Evolutionary conservation across 2,797 vertebrate species (phyloP).

Genomic region (Intellagama lesueurii): DNA sequence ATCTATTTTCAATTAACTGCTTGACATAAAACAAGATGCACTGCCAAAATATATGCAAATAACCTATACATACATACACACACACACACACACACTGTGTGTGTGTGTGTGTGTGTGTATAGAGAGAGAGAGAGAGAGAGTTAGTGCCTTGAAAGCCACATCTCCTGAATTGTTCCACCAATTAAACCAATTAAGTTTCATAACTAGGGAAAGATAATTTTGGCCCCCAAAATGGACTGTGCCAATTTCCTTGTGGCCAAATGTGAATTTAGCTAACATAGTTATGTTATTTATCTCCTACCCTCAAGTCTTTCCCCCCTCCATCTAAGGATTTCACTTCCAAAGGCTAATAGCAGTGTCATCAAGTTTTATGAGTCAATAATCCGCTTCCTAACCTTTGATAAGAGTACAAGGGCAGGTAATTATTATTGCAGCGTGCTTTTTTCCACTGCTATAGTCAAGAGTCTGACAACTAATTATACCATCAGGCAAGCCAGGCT

Average conservation of each 20-base stretch:
- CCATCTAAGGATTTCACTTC: not conserved
- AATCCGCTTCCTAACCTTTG: slow-evolving; percentile 16
- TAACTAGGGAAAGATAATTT: not conserved
- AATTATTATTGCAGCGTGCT: not conserved
- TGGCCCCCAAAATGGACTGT: slow-evolving; percentile 29
- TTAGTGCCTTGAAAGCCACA: not conserved
- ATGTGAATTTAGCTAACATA: slow-evolving; percentile 33
- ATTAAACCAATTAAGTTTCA: not conserved
- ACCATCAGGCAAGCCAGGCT: not conserved
- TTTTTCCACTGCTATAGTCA: not conserved
- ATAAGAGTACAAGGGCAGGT: not conserved
- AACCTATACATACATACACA: too few species aligned
- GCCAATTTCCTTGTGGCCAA: slow-evolving; percentile 33
- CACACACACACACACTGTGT: too few species aligned
- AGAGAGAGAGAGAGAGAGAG: too few species aligned
- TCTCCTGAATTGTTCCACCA: not conserved
- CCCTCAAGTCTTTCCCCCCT: not conserved
- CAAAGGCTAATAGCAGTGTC: slow-evolving; percentile 28
- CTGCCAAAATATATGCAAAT: too few species aligned
- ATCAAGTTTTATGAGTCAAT: slow-evolving; percentile 37
- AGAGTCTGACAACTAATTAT: slow-evolving; percentile 31
- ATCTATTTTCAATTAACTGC: not conserved
- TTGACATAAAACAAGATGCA: not conserved
- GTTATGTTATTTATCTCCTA: not conserved
- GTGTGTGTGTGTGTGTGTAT: too few species aligned